Evolutionary conservation across 2,888 invertebrate genomes (phyloP).

Genomic region (Argyresthia albistria): DNA sequence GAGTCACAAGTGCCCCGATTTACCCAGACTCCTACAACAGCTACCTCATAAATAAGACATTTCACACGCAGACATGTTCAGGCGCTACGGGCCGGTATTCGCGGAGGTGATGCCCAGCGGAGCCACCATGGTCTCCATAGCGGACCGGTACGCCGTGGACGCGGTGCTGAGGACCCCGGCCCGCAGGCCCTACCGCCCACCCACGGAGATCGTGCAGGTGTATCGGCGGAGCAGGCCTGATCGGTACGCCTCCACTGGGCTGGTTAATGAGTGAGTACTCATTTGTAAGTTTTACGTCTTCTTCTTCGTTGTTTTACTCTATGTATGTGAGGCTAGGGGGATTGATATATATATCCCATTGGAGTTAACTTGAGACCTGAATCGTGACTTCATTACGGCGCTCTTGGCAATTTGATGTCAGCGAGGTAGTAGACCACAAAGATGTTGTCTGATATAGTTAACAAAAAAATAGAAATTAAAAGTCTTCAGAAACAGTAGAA

Average conservation of each 20-base stretch:
- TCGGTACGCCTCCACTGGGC: constrained; percentile 84
- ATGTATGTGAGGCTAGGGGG: too few relatives aligned
- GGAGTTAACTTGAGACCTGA: too few relatives aligned
- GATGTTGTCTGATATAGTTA: too few relatives aligned
- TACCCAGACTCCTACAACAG: too few relatives aligned
- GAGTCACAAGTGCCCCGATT: too few relatives aligned
- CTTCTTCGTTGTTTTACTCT: too few relatives aligned
- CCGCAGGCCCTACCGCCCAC: constrained; percentile 84
- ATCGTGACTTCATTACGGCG: too few relatives aligned
- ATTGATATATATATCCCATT: too few relatives aligned
- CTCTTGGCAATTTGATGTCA: too few relatives aligned
- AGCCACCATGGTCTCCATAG: constrained; percentile 80
- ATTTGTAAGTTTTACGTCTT: background rate
- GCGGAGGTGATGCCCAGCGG: constrained; percentile 84
- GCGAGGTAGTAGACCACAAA: too few relatives aligned
- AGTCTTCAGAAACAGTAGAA: too few relatives aligned
- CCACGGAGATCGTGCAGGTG: constrained; percentile 84
- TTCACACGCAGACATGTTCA: constrained; percentile 76
- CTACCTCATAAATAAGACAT: constrained; percentile 36
- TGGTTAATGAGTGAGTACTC: constrained; percentile 84
- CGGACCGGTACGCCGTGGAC: constrained; percentile 80
- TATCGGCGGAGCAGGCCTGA: constrained; percentile 83
- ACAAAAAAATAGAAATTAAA: too few relatives aligned
- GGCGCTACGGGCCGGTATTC: constrained; percentile 82
- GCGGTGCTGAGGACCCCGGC: constrained; percentile 80